A percentile compares a stretch with the other conserved stretches of the same genome.
These are phyloP conservation scores for Caenorhabditis doughertyi DNA, from an alignment of 2,888 invertebrate genomes.

Conservation along the genomic window DNA sequence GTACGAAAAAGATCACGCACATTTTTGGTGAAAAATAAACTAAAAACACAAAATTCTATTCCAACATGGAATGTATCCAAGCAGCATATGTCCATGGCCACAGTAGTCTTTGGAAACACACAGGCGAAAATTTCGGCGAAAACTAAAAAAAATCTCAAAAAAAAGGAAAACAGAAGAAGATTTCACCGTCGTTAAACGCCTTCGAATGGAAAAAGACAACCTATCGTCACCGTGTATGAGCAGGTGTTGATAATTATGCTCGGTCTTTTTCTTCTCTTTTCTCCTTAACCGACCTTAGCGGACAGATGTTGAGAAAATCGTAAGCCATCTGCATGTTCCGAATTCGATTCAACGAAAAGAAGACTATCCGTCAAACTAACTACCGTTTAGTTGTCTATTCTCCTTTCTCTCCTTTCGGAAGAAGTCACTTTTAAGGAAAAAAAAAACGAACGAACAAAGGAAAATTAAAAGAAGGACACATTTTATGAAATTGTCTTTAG, in stretches of 20 bases:
- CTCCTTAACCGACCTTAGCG: background rate
- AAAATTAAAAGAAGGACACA: conserved; percentile 11
- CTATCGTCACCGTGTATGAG: background rate
- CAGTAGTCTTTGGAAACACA: too few species aligned
- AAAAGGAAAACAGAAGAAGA: too few species aligned
- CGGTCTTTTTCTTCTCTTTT: background rate
- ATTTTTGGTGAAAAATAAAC: too few species aligned
- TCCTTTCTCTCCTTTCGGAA: conserved; percentile 26
- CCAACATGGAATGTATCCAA: too few species aligned
- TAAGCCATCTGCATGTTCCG: conserved; percentile 11
- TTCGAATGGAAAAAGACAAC: background rate
- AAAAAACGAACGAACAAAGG: background rate
- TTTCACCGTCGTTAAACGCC: too few species aligned
- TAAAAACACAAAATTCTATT: too few species aligned
- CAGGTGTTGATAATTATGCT: conserved; percentile 27
- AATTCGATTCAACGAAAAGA: background rate
- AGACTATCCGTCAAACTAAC: conserved; percentile 35
- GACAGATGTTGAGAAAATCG: conserved; percentile 31
- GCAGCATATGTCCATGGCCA: too few species aligned
- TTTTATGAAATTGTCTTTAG: conserved; percentile 36
- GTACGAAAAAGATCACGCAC: too few species aligned
- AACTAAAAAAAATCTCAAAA: background rate
- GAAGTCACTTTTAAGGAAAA: conserved; percentile 7
- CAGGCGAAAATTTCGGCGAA: too few species aligned
- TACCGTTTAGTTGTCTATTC: conserved; percentile 45